Evolutionary conservation across 2,113 vertebrate genomes (phyloP).

Genomic region (Progne subis): DNA sequence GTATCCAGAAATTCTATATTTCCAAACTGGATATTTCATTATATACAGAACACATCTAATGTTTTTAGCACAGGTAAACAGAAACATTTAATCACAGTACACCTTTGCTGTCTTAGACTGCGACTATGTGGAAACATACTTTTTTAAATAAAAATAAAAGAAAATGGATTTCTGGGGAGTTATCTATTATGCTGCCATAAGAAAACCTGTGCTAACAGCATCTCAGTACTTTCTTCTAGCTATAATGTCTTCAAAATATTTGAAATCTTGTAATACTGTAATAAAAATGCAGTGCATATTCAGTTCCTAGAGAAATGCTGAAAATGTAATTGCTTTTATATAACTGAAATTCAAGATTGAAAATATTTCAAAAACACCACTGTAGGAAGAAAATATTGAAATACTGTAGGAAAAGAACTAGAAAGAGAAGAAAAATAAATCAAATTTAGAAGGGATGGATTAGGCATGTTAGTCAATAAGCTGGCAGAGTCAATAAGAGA

Average conservation of each 20-base stretch:
- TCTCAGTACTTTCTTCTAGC: neutral
- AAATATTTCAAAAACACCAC: neutral
- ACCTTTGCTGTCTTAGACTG: neutral
- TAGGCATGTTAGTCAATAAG: neutral
- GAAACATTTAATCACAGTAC: neutral
- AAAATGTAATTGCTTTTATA: constrained; percentile 1
- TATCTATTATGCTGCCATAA: neutral
- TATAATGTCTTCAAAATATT: neutral
- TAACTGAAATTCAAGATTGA: neutral
- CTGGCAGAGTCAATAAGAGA: neutral
- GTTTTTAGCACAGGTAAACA: neutral
- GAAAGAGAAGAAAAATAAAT: neutral
- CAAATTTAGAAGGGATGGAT: neutral
- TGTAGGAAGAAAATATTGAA: neutral
- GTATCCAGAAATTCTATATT: neutral
- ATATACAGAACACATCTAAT: neutral
- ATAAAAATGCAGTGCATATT: neutral
- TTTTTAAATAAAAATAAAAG: neutral
- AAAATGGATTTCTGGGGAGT: neutral
- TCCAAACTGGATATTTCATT: neutral
- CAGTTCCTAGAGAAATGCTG: neutral
- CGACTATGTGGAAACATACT: neutral
- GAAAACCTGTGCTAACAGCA: neutral
- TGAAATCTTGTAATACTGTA: neutral
- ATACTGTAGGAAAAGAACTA: neutral